A percentile compares a stretch with the other conserved stretches of the same genome.
These are phyloP conservation scores for Apostichopus leukothele DNA, from an alignment of 53 echinoderm and acorn worm species.

Conservation along the genomic window DNA sequence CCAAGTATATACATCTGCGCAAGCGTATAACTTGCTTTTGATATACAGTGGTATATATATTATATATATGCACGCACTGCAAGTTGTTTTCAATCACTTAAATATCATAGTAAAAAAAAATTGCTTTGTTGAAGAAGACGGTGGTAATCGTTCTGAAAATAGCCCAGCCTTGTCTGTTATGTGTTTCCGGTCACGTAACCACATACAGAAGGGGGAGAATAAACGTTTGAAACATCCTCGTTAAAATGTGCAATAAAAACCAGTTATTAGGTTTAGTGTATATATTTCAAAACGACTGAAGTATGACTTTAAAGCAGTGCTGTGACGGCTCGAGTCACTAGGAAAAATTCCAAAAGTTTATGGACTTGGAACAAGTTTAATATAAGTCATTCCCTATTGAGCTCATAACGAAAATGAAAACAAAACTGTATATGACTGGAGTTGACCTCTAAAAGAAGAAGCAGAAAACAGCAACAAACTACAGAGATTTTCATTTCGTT, in stretches of 20 bases:
- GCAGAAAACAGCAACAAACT: no score
- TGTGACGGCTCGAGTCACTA: background rate
- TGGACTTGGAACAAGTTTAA: background rate
- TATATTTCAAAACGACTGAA: background rate
- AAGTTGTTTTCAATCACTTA: no score
- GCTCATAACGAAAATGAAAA: no score
- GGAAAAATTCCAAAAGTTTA: background rate
- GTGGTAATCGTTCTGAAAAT: background rate
- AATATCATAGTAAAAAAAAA: no score
- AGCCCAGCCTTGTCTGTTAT: background rate
- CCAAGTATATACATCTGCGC: no score
- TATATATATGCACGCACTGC: no score
- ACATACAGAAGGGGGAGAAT: background rate
- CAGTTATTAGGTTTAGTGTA: background rate
- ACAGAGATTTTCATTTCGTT: no score
- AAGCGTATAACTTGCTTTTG: no score
- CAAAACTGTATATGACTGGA: no score
- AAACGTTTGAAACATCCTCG: background rate
- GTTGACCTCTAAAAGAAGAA: no score
- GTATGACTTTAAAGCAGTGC: background rate
- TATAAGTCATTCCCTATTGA: no score
- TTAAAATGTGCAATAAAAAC: background rate
- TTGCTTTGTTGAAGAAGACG: background rate
- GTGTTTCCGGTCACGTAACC: background rate
- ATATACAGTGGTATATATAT: no score